phyloP scores from a whole-genome alignment of 1,140 invertebrate species.

The Aphelinus certus region DNA sequence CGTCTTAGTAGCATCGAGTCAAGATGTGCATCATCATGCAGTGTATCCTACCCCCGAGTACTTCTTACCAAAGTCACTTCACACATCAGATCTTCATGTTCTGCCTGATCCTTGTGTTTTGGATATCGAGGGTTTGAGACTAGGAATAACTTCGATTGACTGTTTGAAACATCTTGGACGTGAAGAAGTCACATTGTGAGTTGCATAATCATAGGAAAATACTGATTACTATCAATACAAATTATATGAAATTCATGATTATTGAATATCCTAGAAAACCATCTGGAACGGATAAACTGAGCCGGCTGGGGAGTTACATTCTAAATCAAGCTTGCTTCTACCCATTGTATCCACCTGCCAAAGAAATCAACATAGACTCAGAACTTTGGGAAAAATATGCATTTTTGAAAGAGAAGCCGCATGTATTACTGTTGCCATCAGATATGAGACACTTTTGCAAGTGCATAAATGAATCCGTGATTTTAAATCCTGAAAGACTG shows the following conservation, averaged over 20 bases:
- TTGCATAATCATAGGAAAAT: constrained; percentile 17
- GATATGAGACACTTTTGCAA: constrained; percentile 85
- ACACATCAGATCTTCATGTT: constrained; percentile 69
- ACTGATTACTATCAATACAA: neutral
- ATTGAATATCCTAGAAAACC: constrained; percentile 48
- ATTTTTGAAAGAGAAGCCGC: constrained; percentile 76
- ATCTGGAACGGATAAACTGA: constrained; percentile 70
- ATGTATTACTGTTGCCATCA: constrained; percentile 86
- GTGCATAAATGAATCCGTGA: constrained; percentile 78
- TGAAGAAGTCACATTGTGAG: constrained; percentile 81
- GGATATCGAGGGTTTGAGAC: constrained; percentile 77
- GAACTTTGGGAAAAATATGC: constrained; percentile 75
- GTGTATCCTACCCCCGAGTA: constrained; percentile 86
- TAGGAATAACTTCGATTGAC: constrained; percentile 85
- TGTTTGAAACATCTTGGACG: constrained; percentile 81
- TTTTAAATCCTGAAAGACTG: constrained; percentile 86
- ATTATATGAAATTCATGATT: neutral
- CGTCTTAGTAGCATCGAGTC: constrained; percentile 77
- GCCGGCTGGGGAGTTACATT: constrained; percentile 78
- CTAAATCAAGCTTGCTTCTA: constrained; percentile 83
- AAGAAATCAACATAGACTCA: constrained; percentile 75
- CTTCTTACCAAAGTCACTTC: constrained; percentile 53
- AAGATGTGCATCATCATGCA: constrained; percentile 79
- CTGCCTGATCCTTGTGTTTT: constrained; percentile 85
- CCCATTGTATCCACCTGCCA: constrained; percentile 80